Percentiles rank a stretch among this genome's conserved stretches.
phyloP scores from a whole-genome alignment of 2,797 vertebrate genomes.

The Margarornis squamiger region DNA sequence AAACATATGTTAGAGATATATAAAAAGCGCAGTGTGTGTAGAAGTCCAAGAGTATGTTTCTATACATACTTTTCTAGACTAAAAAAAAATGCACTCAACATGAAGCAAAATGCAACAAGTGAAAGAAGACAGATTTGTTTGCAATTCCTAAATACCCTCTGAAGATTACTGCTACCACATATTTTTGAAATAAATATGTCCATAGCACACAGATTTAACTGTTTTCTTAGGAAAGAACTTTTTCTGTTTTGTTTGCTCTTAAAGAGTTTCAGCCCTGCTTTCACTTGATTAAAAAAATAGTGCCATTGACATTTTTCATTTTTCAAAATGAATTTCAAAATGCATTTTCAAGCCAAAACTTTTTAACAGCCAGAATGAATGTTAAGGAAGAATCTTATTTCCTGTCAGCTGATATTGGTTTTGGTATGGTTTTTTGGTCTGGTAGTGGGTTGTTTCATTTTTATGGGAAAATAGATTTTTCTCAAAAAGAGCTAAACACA shows the following conservation, averaged over 20 bases:
- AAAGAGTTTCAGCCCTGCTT: neutral
- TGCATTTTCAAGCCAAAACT: neutral
- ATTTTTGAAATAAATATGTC: neutral
- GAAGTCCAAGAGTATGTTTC: neutral
- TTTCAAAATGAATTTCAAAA: conserved; percentile 18
- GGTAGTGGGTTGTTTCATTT: neutral
- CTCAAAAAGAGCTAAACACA: neutral
- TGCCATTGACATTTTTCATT: neutral
- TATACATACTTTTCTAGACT: neutral
- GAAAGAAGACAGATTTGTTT: conserved; percentile 16
- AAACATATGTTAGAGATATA: conserved; percentile 40
- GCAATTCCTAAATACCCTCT: neutral
- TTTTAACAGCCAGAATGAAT: neutral
- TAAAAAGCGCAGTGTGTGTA: neutral
- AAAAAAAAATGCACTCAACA: neutral
- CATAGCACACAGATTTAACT: neutral
- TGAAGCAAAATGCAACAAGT: neutral
- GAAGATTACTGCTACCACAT: neutral
- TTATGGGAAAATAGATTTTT: neutral
- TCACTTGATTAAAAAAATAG: neutral
- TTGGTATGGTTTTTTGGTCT: neutral
- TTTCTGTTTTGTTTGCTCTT: neutral
- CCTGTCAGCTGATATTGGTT: neutral
- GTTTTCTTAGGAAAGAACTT: neutral
- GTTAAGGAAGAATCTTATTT: conserved; percentile 13